These are phyloP conservation scores for Apis mellifera DNA, from an alignment of 1,140 invertebrate species.

Conservation along the genomic window Amel_HAv3.1 CM009940.2:897001-897500, in stretches of 20 bases:
- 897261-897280: background rate
- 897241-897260: background rate
- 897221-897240: background rate
- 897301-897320: background rate
- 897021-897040: too few relatives aligned
- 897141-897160: too few relatives aligned
- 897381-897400: constrained; percentile 32
- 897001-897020: too few relatives aligned
- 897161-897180: background rate
- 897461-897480: constrained; percentile 47
- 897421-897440: constrained; percentile 47
- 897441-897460: constrained; percentile 40
- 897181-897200: background rate
- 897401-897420: constrained; percentile 5
- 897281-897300: constrained; percentile 6
- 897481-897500: constrained; percentile 25
- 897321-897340: constrained; percentile 25
- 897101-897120: too few relatives aligned
- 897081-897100: too few relatives aligned
- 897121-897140: too few relatives aligned
- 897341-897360: constrained; percentile 29
- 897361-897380: constrained; percentile 19
- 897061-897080: too few relatives aligned
- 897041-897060: too few relatives aligned
- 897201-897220: background rate